A percentile compares a stretch with the other conserved stretches of the same genome.
Conservation (phyloP, 37 sponge, comb jelly and placozoan species). For the Beroe ovata region DNA sequence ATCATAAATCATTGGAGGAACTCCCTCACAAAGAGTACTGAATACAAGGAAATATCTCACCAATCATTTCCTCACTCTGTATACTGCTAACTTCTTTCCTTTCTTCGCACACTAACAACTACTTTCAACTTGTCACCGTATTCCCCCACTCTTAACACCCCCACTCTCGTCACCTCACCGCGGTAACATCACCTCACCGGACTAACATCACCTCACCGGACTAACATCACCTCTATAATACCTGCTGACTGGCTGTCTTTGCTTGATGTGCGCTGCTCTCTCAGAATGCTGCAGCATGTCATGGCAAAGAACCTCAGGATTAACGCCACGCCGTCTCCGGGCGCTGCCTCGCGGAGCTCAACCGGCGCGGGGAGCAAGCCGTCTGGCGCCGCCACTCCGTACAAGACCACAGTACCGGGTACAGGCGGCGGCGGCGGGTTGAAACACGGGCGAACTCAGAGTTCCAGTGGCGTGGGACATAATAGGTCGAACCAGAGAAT, state of each 20-base stretch:
- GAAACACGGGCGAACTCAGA: slow-evolving; percentile 56
- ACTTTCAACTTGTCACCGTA: too few species aligned
- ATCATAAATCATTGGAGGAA: too few species aligned
- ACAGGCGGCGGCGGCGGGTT: neutral
- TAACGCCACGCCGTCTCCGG: neutral
- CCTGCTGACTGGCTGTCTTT: slow-evolving; percentile 1
- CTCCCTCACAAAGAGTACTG: too few species aligned
- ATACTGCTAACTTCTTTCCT: too few species aligned
- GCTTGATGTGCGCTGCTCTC: slow-evolving; percentile 31
- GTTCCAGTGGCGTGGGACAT: slow-evolving; percentile 32
- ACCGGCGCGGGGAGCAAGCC: neutral
- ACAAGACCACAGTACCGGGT: neutral
- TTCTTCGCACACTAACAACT: too few species aligned
- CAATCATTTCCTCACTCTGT: too few species aligned
- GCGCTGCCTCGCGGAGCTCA: neutral
- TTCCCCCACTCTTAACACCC: too few species aligned
- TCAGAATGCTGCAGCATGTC: slow-evolving; percentile 30
- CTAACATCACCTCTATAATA: neutral
- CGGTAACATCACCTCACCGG: slow-evolving; percentile 41
- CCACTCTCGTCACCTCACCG: too few species aligned
- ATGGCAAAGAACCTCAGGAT: slow-evolving; percentile 59
- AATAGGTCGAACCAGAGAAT: slow-evolving; percentile 1
- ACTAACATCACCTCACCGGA: too few species aligned
- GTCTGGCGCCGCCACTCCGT: neutral
- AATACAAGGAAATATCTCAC: too few species aligned